Evolutionary conservation across 2,797 vertebrate species (phyloP), one percentile per base, ranked within the genome.

Genomic region (Emys orbicularis): DNA sequence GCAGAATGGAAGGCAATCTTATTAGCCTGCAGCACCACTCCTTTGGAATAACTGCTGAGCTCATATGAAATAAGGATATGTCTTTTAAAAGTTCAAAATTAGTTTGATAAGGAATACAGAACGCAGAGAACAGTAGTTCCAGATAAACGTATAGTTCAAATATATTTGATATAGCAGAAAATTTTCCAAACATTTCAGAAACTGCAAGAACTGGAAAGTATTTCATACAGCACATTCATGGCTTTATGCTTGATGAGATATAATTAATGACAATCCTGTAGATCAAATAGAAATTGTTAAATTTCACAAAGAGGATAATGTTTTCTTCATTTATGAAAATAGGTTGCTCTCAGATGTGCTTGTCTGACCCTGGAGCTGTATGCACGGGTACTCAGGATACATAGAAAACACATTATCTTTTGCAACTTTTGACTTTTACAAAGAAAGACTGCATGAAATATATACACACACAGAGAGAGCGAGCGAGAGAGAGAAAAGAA

Each of bases 301-400:
- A 95, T 92, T 96, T 94, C 89, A 95, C 81, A 96, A 96, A 93
- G 87, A 92, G 34, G 34, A 83, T 97, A 97, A 96, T 97, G 91
- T 92, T 97, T 97, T 94, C 95, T 97, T 91, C 95, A 95, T 92
- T 96, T 97, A 91, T 94, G 86, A 95, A 95, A 97, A 96, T 87
- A 92, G 49, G 9, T 96, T 96, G 79, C 81, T 96, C 94, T 91
- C 91, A 86, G 94, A 89, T 44, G 44, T 94, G 94, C 96, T 54
- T 95, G 95, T 79, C 95, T 95, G 94, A 94, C 85, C 19, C 74
- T 95, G 81, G 59, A 92, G 94, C 95, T 94, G 85, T 44, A 94
- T 82, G 96, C 84, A 44, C 8, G 16, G 88, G 84, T 93, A 95
- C 80, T 61, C 59, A 86, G 65, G 49, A 68, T 94, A 57, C 23